Base-by-base conservation (phyloP, 2,797 vertebrate genomes). In the Glossophaga mutica region DNA sequence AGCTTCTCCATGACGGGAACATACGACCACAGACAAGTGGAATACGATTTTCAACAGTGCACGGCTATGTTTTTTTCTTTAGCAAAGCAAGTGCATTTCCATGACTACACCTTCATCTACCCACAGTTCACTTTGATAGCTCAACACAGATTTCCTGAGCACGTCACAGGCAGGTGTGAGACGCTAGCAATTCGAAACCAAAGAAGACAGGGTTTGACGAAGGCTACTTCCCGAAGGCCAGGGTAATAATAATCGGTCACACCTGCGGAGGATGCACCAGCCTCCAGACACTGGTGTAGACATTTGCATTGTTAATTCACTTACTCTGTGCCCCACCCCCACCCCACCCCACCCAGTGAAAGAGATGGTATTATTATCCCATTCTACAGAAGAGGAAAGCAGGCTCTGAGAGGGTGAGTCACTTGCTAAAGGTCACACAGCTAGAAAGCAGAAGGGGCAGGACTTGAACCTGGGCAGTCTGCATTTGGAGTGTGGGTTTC, bases 11-110 rank as follows among this genome's bases (percentile, higher is more conserved):
- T 94, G 82, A 74, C 15, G 44, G 85, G 73, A 59, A 34, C 42
- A 24, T 4, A n/a, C 2, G 14, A 46, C 71, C 1, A 4, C 1
- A 48, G 70, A 76, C 82, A 79, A 68, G 86, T 50, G 19, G 65
- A 93, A 65, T 19, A 12, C 0, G 14, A 59, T 83, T 86, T 94
- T 79, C 82, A 91, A 85, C 86, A 76, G 86, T 10, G 55, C 57
- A 84, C 52, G 48, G 70, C 74, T 70, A 6, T 89, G 39, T 12
- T 21, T 65, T 85, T 65, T 29, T 68, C 44, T 76, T 71, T 8
- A 50, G 71, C 71, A 77, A 92, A 82, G 68, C 9, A 37, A 95
- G 78, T 62, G 19, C 48, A 97, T 96, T 96, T 97, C 95, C 82
- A 95, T 78, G 85, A 94, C 89, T 76, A 94, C 73, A 95, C 68